Evolutionary conservation across 2,113 vertebrate species (phyloP), one percentile per base, ranked within the genome.

Genomic region (Proterorhinus semilunaris): DNA sequence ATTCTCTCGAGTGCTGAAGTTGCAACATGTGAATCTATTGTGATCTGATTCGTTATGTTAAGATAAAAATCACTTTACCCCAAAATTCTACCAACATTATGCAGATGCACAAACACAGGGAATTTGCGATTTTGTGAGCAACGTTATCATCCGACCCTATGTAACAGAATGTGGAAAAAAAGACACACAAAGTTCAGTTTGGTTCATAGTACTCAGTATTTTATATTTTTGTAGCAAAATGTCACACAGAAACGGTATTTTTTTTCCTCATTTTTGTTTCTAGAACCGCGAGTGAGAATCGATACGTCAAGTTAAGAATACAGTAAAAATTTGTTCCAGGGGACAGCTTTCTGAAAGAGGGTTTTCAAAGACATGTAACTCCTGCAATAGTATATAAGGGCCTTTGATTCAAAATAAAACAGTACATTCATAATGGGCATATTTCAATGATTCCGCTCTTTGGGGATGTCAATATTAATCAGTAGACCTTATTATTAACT

Each of bases 221-320:
- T 93, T 92, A 92, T 92, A 87, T 86, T 79, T 91, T 92, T 90
- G 89, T 93, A 92, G 85, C 85, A 93, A 93, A 92, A 89, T 82
- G 76, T 88, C 85, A 91, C 91, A 93, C 90, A 91, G 78, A 90
- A 89, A 90, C 79, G 76, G 48, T 49, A 85, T 67, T 85, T 87
- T 80, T 57, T 70, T 48, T 69, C 78, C 42, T 78, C 69, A 44
- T 82, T 87, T 55, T 83, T 81, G 82, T 72, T 79, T 80, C 78
- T 87, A 86, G 87, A 91, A 85, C 76, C 82, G 84, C 69, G 79
- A 79, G 86, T 86, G 89, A 87, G 87, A 91, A 87, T 88, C 85
- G 78, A 75, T 86, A 91, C 89, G 81, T 84, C 61, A 63, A 81
- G 75, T 88, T 84, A 91, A 83, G 76, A 86, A 91, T 83, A 93